Base-by-base conservation (phyloP, 2,888 invertebrate species). In the Neelides folsomi region DNA sequence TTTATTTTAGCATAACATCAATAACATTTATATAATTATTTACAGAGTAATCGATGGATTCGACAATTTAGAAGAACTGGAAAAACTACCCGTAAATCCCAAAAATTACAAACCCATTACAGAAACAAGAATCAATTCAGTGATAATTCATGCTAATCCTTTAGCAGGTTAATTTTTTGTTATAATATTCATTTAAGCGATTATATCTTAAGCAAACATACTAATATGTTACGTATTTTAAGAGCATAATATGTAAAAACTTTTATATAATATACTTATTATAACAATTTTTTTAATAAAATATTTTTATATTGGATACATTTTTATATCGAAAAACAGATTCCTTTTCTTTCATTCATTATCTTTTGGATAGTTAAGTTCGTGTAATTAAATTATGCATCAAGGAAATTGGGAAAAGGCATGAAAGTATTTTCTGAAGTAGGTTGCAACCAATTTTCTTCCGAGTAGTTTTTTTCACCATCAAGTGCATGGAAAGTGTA, bases 61-160 rank as follows among this genome's bases (percentile, higher is more conserved):
- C 68, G 95, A 97, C 70, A 82, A 86, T 0, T 73, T 99, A 37
- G 97, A 98, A 70, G 93, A 94, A 68, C 73, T 99, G 59, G 98
- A 98, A 72, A 95, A 93, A 70, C 75, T 90, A 57, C 81, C 86
- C 48, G 94, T 98, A 0, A 90, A 94, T 72, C 85, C 90, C 4
- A 97, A 95, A 73, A 89, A 85, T 66, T 93, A 80, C 69, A 79
- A 81, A 65, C 97, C 97, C 0, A 71, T 90, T 1, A 80, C 79
- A 38, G 94, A 95, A 67, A 85, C 83, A 27, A 80, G 80, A 71
- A 85, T 99, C 64, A 86, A 86, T 67, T 81, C 78, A 66, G 78
- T 94, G 12, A 95, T 93, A 7, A 90, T 99, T 68, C 98, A 99
- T 76, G 94, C 97, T 3, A 98, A 98, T 77, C 98, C 98, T 13